Conservation (phyloP, 1,140 invertebrate genomes). For the Bursaphelenchus mucronatus region DNA sequence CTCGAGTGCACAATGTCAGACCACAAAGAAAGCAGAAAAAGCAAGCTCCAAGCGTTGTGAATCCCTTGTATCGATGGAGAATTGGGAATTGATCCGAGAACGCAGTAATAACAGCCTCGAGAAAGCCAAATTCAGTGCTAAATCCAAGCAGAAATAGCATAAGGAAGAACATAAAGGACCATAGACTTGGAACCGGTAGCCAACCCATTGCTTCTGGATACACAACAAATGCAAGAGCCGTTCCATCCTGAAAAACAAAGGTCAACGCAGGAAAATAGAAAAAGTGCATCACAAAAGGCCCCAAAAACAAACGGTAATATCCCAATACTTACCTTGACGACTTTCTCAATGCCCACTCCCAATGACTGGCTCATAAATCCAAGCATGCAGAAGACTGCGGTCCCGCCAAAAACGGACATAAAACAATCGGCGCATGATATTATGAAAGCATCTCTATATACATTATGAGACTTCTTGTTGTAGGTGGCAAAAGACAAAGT, state of each 20-base stretch:
- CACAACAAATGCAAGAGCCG: constrained; percentile 67
- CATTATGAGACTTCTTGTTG: constrained; percentile 34
- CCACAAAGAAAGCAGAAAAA: constrained; percentile 15
- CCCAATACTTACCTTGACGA: constrained; percentile 61
- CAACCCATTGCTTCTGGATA: constrained; percentile 30
- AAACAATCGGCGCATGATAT: constrained; percentile 35
- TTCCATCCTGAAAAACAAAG: constrained; percentile 64
- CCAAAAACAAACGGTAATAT: too few relatives aligned
- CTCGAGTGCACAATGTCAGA: constrained; percentile 5
- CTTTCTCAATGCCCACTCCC: constrained; percentile 68
- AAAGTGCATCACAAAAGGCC: too few relatives aligned
- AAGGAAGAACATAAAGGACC: constrained; percentile 82
- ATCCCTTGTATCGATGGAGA: constrained; percentile 22
- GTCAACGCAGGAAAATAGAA: too few relatives aligned
- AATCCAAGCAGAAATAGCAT: constrained; percentile 87
- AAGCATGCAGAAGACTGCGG: constrained; percentile 34
- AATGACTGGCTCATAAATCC: constrained; percentile 66
- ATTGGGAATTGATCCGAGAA: constrained; percentile 38
- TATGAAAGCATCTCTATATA: constrained; percentile 35
- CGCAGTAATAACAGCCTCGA: constrained; percentile 34
- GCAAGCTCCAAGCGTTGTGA: constrained; percentile 27
- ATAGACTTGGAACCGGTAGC: constrained; percentile 77
- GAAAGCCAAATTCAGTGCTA: constrained; percentile 66
- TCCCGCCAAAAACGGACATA: constrained; percentile 36
- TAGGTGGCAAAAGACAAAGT: constrained; percentile 51